Conservation (phyloP, 2,888 invertebrate species). For the Theodoxus fluviatilis region DNA sequence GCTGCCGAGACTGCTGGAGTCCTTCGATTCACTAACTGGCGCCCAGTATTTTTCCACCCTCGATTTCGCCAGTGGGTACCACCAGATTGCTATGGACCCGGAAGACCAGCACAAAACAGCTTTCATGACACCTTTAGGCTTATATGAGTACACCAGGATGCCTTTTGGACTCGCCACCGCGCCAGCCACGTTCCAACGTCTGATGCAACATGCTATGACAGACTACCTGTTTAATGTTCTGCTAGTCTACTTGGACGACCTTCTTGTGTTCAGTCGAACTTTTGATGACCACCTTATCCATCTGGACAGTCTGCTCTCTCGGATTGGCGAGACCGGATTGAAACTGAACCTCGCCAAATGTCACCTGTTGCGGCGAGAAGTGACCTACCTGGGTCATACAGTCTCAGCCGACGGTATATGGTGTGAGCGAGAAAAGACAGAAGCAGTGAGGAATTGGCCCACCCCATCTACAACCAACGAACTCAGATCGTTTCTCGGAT, state of each 20-base stretch:
- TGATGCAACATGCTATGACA: conserved; percentile 25
- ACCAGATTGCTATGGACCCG: conserved; percentile 25
- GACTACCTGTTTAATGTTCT: conserved; percentile 23
- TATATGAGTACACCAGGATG: conserved; percentile 17
- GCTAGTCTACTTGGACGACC: conserved; percentile 20
- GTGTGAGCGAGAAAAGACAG: conserved; percentile 29
- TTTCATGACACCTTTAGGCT: conserved; percentile 18
- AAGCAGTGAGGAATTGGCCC: conserved; percentile 27
- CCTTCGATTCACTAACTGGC: conserved; percentile 3
- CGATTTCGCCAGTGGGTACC: conserved; percentile 25
- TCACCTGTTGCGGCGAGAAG: conserved; percentile 30
- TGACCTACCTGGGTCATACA: conserved; percentile 33
- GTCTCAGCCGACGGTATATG: conserved; percentile 31
- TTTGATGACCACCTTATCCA: conserved; percentile 26
- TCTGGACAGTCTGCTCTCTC: conserved; percentile 26
- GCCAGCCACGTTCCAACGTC: conserved; percentile 20
- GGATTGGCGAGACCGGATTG: conserved; percentile 28
- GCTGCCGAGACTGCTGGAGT: neutral
- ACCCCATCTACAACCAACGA: conserved; percentile 27
- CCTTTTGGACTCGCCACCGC: conserved; percentile 19
- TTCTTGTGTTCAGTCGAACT: conserved; percentile 17
- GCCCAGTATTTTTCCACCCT: conserved; percentile 21
- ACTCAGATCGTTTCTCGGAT: conserved; percentile 24
- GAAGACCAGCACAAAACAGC: conserved; percentile 21
- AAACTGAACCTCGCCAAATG: conserved; percentile 36